phyloP scores from a whole-genome alignment of 2,888 invertebrate genomes.

The Pammene fasciana region DNA sequence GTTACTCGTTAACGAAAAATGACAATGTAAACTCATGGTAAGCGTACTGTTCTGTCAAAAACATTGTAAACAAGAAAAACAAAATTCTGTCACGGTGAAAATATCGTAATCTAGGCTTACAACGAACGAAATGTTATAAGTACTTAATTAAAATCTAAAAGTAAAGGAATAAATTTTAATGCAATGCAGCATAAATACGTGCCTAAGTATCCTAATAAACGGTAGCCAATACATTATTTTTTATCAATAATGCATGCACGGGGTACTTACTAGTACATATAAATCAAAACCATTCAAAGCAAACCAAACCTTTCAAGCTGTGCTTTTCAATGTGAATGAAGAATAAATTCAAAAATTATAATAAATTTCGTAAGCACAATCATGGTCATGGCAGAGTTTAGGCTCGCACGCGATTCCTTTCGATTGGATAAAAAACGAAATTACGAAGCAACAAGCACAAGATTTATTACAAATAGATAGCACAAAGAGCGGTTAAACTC shows the following conservation, averaged over 20 bases:
- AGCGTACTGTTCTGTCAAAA: too few species aligned
- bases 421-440: slow-evolving; percentile 24
- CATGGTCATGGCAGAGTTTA: slow-evolving; percentile 5
- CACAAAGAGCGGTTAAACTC: slow-evolving; percentile 42
- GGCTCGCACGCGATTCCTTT: slow-evolving; percentile 19
- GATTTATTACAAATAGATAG: slow-evolving; percentile 46
- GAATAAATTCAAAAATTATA: slow-evolving; percentile 19
- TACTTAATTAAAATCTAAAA: background rate
- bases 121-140: background rate
- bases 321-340: slow-evolving; percentile 17
- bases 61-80: too few species aligned
- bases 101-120: too few species aligned
- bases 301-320: slow-evolving; percentile 10
- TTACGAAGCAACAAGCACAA: slow-evolving; percentile 12
- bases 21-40: too few species aligned
- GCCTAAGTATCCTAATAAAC: background rate
- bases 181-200: background rate
- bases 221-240: slow-evolving; percentile 19
- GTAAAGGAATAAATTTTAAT: background rate
- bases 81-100: too few species aligned
- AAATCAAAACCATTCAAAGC: slow-evolving; percentile 4
- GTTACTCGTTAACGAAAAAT: too few species aligned
- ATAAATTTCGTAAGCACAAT: slow-evolving; percentile 8
- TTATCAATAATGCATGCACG: slow-evolving; percentile 2
- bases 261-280: background rate